Conservation (phyloP, 1,140 invertebrate species). For the Aphaenogaster floridana region DNA sequence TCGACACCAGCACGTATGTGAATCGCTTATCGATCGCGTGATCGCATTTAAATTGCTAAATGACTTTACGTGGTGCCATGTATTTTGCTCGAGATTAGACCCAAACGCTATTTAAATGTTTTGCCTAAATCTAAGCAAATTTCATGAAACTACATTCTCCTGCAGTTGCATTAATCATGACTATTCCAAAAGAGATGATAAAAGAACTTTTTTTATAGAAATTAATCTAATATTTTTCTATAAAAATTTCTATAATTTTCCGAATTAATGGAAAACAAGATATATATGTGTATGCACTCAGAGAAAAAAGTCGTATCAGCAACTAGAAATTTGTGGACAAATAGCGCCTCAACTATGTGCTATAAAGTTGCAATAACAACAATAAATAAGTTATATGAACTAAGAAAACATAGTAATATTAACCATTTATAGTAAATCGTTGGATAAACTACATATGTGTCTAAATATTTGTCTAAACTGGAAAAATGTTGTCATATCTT, state of each 20-base stretch:
- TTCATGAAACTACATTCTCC: background rate
- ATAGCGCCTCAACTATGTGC: too few relatives aligned
- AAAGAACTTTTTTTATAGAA: background rate
- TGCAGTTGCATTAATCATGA: background rate
- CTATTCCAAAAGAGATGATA: background rate
- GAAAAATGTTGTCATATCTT: too few relatives aligned
- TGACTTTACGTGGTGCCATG: background rate
- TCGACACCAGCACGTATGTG: background rate
- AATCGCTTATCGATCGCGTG: background rate
- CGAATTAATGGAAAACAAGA: background rate
- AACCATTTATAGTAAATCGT: too few relatives aligned
- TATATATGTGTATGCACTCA: background rate
- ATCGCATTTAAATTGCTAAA: conserved; percentile 18
- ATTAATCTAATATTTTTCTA: background rate
- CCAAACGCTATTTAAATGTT: background rate
- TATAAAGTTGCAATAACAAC: too few relatives aligned
- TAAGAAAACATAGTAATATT: too few relatives aligned
- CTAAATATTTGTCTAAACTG: too few relatives aligned
- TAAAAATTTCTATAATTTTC: background rate
- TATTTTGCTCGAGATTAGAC: background rate
- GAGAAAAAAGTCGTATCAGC: too few relatives aligned
- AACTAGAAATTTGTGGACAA: too few relatives aligned
- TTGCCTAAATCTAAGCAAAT: background rate
- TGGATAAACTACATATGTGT: too few relatives aligned
- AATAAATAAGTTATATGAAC: too few relatives aligned